A percentile compares a stretch with the other conserved stretches of the same genome.
Conservation (phyloP, 2,888 invertebrate genomes). For the Stratiomys singularior region DNA sequence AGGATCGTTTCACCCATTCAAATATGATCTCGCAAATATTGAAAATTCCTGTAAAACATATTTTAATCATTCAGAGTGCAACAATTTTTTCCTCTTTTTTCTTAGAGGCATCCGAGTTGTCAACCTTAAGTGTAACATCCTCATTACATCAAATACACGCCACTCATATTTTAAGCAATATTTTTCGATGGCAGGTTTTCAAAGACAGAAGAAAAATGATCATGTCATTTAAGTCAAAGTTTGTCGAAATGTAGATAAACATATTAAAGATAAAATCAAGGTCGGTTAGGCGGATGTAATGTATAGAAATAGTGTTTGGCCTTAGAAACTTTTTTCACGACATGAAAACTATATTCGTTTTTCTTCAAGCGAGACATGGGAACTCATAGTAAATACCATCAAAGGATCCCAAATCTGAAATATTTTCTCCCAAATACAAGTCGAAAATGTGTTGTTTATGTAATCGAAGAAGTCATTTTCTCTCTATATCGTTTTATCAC, state of each 20-base stretch:
- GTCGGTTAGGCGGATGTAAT: neutral
- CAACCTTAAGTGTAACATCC: too few species aligned
- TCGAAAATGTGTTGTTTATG: neutral
- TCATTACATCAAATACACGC: too few species aligned
- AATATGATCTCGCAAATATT: too few species aligned
- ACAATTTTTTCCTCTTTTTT: too few species aligned
- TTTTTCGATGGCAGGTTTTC: too few species aligned
- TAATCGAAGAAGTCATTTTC: slow-evolving; percentile 49
- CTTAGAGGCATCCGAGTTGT: too few species aligned
- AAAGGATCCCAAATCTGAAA: neutral
- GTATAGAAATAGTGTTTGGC: neutral
- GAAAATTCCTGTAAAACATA: too few species aligned
- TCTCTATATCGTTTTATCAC: slow-evolving; percentile 51
- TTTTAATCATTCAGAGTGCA: too few species aligned
- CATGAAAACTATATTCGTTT: neutral
- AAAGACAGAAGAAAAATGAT: too few species aligned
- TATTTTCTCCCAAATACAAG: neutral
- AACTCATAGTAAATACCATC: neutral
- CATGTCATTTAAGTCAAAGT: neutral
- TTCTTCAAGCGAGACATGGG: neutral
- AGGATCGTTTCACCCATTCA: too few species aligned
- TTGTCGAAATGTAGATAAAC: neutral
- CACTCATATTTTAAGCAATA: too few species aligned
- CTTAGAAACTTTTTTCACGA: neutral
- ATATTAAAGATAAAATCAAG: neutral